Conservation (phyloP, 2,888 invertebrate species). For the Oligia strigilis region DNA sequence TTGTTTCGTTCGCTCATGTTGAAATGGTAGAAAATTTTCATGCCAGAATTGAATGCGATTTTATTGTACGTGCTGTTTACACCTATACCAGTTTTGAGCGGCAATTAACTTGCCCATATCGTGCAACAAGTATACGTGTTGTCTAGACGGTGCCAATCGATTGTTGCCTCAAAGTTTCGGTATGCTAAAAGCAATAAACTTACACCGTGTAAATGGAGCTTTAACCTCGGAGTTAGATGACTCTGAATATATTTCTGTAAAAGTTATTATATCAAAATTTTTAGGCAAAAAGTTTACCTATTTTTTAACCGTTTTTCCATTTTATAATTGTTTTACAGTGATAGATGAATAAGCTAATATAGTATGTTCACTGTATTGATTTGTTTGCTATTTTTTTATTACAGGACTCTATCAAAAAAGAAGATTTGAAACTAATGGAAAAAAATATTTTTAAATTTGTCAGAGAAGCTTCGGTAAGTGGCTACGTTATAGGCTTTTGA, state of each 20-base stretch:
- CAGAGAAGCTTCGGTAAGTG: conserved; percentile 76
- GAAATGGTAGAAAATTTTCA: background rate
- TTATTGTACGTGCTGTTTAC: background rate
- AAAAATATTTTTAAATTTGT: conserved; percentile 79
- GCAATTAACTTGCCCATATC: background rate
- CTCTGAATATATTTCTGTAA: background rate
- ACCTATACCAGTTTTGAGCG: background rate
- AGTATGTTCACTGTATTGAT: conserved; percentile 9
- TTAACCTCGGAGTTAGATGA: background rate
- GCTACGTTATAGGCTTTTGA: background rate
- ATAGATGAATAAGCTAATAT: too few relatives aligned
- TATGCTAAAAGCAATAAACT: background rate
- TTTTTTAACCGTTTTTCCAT: background rate
- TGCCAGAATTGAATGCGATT: background rate
- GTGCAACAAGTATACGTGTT: too few relatives aligned
- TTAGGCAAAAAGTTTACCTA: background rate
- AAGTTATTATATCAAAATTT: background rate
- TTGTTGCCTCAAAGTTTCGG: background rate
- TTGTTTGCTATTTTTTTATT: conserved; percentile 36
- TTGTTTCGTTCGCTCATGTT: background rate
- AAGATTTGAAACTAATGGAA: conserved; percentile 80
- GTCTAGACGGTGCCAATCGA: background rate
- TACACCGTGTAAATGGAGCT: background rate
- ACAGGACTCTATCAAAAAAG: conserved; percentile 80
- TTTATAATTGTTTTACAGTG: background rate